Evolutionary conservation across 2,797 vertebrate species (phyloP), one percentile per base, ranked within the genome.

Genomic region (Tangara arthus): DNA sequence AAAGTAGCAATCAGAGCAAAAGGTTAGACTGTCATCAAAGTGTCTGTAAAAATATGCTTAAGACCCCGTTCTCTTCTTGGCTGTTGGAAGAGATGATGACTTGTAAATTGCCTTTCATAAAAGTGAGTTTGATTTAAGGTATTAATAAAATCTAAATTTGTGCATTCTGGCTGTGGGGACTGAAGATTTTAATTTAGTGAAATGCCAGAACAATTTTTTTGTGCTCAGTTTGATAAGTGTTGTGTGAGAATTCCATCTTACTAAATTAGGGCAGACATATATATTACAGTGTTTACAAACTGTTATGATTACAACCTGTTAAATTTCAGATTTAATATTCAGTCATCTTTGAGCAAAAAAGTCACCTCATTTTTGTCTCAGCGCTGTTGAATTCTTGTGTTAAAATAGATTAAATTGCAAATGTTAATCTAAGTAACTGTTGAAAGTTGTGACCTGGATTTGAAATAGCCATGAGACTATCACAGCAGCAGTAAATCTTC

Each of bases 121-220:
- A 96, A 94, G 93, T 91, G 96, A 97, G 97, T 86, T 97, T 98
- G 96, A 97, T 98, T 97, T 97, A 98, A 97, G 93, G 93, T 96
- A 97, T 97, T 98, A 97, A 97, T 98, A 97, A 97, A 96, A 93
- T 95, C 94, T 97, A 97, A 97, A 97, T 97, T 96, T 96, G 85
- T 95, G 94, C 91, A 76, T 96, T 96, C 85, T 97, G 94, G 78
- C 96, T 95, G 85, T 97, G 86, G 82, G 78, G 69, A 96, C 96
- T 91, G 70, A 95, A 83, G 83, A 96, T 97, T 97, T 97, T 97
- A 97, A 97, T 98, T 98, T 97, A 97, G 91, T 97, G 87, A 97
- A 97, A 97, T 96, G 95, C 84, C 95, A 96, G 94, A 92, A 96
- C 60, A 85, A 60, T 91, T 95, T 97, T 96, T 96, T 97, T 96